Evolutionary conservation across 1,140 invertebrate species (phyloP), one percentile per base, ranked within the genome.

Genomic region (Drosophila littoralis): DNA sequence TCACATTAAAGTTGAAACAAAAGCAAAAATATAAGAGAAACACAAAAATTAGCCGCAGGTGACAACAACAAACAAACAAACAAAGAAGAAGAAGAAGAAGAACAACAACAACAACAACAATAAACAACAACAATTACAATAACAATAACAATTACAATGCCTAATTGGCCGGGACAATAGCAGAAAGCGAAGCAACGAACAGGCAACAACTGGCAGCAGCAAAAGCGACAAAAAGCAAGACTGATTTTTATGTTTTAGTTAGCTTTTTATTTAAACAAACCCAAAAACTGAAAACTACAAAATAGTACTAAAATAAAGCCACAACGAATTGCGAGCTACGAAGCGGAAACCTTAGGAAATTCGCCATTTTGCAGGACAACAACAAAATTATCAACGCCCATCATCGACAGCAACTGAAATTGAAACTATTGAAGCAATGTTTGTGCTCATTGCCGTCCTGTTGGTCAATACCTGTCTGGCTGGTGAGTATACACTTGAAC

Each of bases 201-300:
- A 13, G 66, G 52, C 15, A 51, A 28, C 22, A 28, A 28, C 22
- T 28, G 22, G 15, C 9, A 66, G 51, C 33, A 55, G 10, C 22
- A 28, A 28, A 28, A 60, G n/a, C 61, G 55, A 81, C 67, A 75
- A 57, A 57, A 80, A 88, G 71, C 74, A 91, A 90, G 88, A 90
- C 88, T 90, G 88, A 90, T 91, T 90, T 86, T 85, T 88, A 86
- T 71, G 83, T 88, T 77, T 82, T 86, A 88, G 82, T 86, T 88
- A 88, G 82, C 67, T 76, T 74, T 76, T 69, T 74, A 76, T 70
- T 64, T 55, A 68, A 45, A 32, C 61, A 63, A 46, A 54, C 46
- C 32, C 42, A 54, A 40, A 61, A 38, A 64, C 51, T 55, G 7
- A 43, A 50, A 50, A 13, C 15, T 38, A 74, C 17, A 55, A 50